phyloP scores from a whole-genome alignment of 2,888 invertebrate species.

The Netelia virgata region DNA sequence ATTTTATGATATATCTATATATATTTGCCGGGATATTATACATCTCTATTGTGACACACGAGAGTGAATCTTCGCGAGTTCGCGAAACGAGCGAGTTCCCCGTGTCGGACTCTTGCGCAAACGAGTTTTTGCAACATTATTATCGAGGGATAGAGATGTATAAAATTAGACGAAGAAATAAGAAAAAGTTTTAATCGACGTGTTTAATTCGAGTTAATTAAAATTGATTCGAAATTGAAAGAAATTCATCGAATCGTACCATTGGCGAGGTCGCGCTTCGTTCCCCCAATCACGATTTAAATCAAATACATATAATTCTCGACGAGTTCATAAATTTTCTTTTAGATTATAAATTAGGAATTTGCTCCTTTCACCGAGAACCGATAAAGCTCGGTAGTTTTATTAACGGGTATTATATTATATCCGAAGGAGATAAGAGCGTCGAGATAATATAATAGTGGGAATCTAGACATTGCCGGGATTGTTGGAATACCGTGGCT shows the following conservation, averaged over 20 bases:
- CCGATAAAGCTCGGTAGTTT: slow-evolving; percentile 44
- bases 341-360: slow-evolving; percentile 53
- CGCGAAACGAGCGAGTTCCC: slow-evolving; percentile 19
- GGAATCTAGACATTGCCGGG: slow-evolving; percentile 56
- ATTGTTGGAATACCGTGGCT: slow-evolving; percentile 55
- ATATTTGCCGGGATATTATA: slow-evolving; percentile 15
- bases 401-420: slow-evolving; percentile 59
- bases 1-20: slow-evolving; percentile 15
- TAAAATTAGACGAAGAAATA: neutral
- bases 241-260: too few species aligned
- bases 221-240: too few species aligned
- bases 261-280: neutral
- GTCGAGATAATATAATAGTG: slow-evolving; percentile 44
- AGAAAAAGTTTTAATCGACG: neutral
- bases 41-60: neutral
- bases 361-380: slow-evolving; percentile 33
- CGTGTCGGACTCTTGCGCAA: neutral
- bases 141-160: neutral
- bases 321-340: slow-evolving; percentile 34
- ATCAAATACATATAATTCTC: neutral
- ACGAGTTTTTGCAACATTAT: neutral
- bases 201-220: too few species aligned
- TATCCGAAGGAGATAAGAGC: slow-evolving; percentile 52
- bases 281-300: neutral
- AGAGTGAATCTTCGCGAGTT: slow-evolving; percentile 3